Evolutionary conservation across 2,888 invertebrate species (phyloP), one percentile per base, ranked within the genome.

Genomic region (Drosophila anomelani): DNA sequence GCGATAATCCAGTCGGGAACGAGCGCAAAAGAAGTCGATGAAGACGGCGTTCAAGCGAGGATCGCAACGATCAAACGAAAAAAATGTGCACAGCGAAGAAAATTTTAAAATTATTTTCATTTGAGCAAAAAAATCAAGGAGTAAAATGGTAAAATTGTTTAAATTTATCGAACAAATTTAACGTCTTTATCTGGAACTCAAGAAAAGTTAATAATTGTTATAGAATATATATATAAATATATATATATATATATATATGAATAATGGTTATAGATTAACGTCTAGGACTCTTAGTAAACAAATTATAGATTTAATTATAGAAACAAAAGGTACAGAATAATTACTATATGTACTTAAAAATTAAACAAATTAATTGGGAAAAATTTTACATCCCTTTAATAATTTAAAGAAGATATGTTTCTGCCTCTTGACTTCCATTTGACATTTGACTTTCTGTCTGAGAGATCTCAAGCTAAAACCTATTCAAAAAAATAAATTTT

Each of bases 1-100:
- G 82, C 77, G 85, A 76, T 84, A 87, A 87, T 89, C 87, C 85
- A 67, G 55, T 58, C 64, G 49, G 70, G 71, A 67, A 41, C 26
- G 57, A 56, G 59, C 58, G 67, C 38, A 69, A 51, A 67, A 69
- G 66, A 61, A 44, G 34, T 34, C 58, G 54, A 26, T 54, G 58
- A 38, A 53, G 53, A 49, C 58, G 34, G 51, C 51, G 51, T 36
- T 38, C 54, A 15, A 1, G 44, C 51, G 36, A 55, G 47, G 58
- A 73, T 68, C 64, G 71, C 54, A 55, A 55, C 13, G 64, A 61
- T 49, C 68, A 69, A 63, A 60, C 46, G 47, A 47, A 29, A 38
- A 41, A 32, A 23, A 36, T 2, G 4, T 53, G 38, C 34, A 53
- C 51, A 15, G 34, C 6, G 3, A 53, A 36, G 3, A 53, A 23